Percentiles rank a stretch among this genome's conserved stretches.
Conservation (phyloP, 2,797 vertebrate species). For the Lepus oiostolus region DNA sequence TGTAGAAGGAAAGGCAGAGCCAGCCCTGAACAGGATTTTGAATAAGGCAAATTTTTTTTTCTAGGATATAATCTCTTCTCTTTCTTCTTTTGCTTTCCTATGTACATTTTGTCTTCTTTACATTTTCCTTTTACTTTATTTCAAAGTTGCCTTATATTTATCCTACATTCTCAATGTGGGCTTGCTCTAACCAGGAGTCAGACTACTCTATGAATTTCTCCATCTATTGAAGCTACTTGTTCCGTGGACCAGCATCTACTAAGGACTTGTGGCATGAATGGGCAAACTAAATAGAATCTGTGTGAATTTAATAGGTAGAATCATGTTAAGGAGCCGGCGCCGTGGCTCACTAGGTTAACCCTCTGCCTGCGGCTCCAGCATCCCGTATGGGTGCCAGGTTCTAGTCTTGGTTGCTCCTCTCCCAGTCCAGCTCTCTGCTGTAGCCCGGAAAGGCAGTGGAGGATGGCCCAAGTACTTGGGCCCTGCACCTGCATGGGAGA, state of each 20-base stretch:
- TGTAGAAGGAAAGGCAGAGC: not conserved
- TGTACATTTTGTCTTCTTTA: not conserved
- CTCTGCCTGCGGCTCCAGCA: no score
- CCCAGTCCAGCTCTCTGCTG: no score
- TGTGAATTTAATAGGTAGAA: not conserved
- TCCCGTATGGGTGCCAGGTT: no score
- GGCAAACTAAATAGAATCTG: not conserved
- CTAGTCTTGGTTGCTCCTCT: no score
- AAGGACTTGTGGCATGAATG: not conserved
- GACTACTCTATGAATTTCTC: not conserved
- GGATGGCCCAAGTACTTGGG: no score
- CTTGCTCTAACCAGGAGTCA: not conserved
- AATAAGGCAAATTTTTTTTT: conserved; percentile 43
- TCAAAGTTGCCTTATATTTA: not conserved
- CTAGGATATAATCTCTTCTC: conserved; percentile 21
- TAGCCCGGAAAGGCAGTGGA: no score
- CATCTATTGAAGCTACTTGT: not conserved
- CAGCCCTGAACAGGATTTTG: not conserved
- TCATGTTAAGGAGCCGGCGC: not conserved
- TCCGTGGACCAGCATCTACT: not conserved
- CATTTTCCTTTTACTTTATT: not conserved
- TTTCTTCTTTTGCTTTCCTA: not conserved
- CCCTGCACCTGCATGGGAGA: no score
- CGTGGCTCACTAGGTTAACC: no score
- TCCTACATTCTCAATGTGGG: not conserved